Evolutionary conservation across 2,888 invertebrate species (phyloP), one percentile per base, ranked within the genome.

Genomic region (Matsumyia berberina): DNA sequence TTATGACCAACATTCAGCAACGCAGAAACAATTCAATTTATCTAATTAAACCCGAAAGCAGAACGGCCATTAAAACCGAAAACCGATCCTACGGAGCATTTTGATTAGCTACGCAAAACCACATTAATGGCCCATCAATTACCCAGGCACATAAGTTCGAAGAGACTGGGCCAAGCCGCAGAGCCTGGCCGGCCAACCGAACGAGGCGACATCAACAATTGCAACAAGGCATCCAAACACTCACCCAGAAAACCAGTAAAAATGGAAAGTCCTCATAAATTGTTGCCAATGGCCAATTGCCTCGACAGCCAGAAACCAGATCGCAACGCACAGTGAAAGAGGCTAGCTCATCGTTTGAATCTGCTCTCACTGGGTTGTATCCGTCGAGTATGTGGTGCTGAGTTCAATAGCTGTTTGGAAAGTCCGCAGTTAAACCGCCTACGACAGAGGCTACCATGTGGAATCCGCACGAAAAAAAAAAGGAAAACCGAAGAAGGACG

Each of bases 211-310:
- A 64, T 57, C 76, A 74, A 64, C 74, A 69, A 62, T 57, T 42
- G 17, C 49, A 17, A 39, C 35, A 55, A 64, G 7, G 11, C 24
- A 58, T 58, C 55, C 11, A 11, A 19, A 66, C 49, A 53, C 49
- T 33, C 57, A 44, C 35, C 24, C 33, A 51, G 64, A 57, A 72
- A 79, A 66, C 85, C 80, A 85, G 85, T 80, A 76, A 85, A 85
- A 85, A 80, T 74, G 80, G 85, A 85, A 85, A 85, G 85, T 85
- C 74, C 85, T 85, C 74, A 85, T 85, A 85, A 85, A 80, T 80
- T 64, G 80, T 66, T 53, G 74, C 70, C 74, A 74, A 85, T 80
- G 51, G 83, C 55, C 74, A 55, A 77, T 70, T 70, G 58, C 64
- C 35, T 62, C 46, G n/a, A 17, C 49, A 44, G 31, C 58, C 49